Base-by-base conservation (phyloP, 2,797 vertebrate genomes). In the Manis pentadactyla region DNA sequence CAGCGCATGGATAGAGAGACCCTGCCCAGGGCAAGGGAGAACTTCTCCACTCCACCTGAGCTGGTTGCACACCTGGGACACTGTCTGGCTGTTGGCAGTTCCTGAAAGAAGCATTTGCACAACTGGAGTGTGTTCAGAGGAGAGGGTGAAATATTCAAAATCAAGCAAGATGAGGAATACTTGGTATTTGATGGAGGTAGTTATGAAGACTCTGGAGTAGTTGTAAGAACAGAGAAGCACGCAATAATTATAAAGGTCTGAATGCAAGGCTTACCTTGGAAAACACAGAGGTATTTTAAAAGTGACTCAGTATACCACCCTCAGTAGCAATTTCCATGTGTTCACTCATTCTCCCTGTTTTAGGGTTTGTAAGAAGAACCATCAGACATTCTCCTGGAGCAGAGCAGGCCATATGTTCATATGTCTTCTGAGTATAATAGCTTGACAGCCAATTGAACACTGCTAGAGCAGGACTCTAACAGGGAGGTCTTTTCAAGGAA, bases 301-400 rank as follows among this genome's bases (percentile, higher is more conserved):
- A 37, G 53, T 51, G 46, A 17, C 23, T 55, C 17, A 0, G 5
- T 29, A 51, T 6, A 13, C 53, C 14, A 1, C 27, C 57, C 5
- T 25, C 2, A 1, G 1, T 8, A 8, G 39, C 39, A 34, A 0
- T 27, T 0, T 7, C 17, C 31, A 2, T 1, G 2, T 7, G 37
- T 31, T 25, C 25, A 18, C 31, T 37, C 57, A 7, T 63, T 73
- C 77, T 39, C 25, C 25, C 7, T 14, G 25, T 46, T 46, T 46
- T 11, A 46, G 46, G 46, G 46, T 46, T 46, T 46, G 46, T 46
- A 46, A 46, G 46, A 18, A 49, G 39, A 81, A 49, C 25, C 18
- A 0, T 25, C 19, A 5, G 53, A 59, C 79, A 21, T 57, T 90
- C 42, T 37, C 46, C 64, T 68, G 5, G 19, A 77, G 19, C 13